These are phyloP conservation scores for Pogoniulus pusillus DNA, from an alignment of 2,797 vertebrate genomes.

Conservation along the genomic window DNA sequence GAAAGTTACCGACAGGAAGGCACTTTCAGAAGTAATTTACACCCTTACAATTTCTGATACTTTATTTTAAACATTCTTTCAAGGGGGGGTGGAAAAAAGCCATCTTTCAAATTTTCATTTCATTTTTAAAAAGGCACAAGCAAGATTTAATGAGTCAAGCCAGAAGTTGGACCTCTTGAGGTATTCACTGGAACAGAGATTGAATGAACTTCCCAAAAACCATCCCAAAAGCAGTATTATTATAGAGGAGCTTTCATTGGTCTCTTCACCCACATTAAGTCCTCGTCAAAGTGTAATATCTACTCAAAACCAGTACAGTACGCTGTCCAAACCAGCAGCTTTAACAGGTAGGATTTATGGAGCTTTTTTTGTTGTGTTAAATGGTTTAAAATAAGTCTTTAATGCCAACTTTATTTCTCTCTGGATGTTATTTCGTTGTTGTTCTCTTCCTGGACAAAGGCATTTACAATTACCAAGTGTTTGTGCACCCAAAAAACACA, in stretches of 20 bases:
- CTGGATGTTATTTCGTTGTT: not conserved
- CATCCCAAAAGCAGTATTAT: constrained; percentile 94
- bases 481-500: not conserved
- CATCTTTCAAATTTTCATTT: not conserved
- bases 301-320: constrained; percentile 94
- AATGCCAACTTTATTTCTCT: not conserved
- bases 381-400: not conserved
- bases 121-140: constrained; percentile 84
- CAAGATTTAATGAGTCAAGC: constrained; percentile 94
- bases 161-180: constrained; percentile 95
- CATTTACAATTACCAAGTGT: constrained; percentile 7
- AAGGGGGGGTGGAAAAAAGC: not conserved
- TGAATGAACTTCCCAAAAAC: constrained; percentile 93
- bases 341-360: constrained; percentile 85
- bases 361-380: not conserved
- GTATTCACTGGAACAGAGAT: constrained; percentile 92
- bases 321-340: constrained; percentile 93
- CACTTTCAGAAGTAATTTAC: constrained; percentile 89
- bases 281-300: constrained; percentile 91
- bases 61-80: constrained; percentile 40
- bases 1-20: constrained; percentile 95
- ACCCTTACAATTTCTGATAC: constrained; percentile 15
- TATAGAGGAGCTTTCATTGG: constrained; percentile 91
- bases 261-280: constrained; percentile 90
- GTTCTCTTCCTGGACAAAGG: not conserved